These are phyloP conservation scores for Murina feae DNA, from an alignment of 2,113 vertebrate genomes.

Conservation along the genomic window DNA sequence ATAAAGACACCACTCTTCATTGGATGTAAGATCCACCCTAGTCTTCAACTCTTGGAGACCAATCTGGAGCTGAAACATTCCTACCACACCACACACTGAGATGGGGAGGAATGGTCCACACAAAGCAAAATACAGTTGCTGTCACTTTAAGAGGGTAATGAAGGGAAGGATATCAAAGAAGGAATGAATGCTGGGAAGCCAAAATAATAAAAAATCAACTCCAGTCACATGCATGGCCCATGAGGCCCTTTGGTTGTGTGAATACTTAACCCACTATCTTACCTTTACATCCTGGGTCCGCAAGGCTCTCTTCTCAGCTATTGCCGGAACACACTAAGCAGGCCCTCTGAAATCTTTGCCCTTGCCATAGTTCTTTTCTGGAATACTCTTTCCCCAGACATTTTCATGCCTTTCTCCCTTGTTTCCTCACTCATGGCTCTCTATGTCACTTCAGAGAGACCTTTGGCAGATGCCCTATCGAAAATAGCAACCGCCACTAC, in stretches of 20 bases:
- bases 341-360: background rate
- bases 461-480: background rate
- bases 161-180: background rate
- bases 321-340: background rate
- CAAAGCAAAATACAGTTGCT: background rate
- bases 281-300: background rate
- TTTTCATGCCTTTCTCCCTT: background rate
- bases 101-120: too few species aligned
- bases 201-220: background rate
- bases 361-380: background rate
- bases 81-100: background rate
- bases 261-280: background rate
- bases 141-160: background rate
- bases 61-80: background rate
- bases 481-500: background rate
- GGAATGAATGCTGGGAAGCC: background rate
- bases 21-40: background rate
- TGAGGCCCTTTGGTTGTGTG: background rate
- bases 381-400: background rate
- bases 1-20: background rate
- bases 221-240: background rate
- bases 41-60: background rate
- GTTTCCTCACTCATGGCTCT: background rate
- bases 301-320: background rate
- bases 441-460: background rate